Percentiles rank a stretch among this genome's conserved stretches.
Evolutionary conservation across 2,888 invertebrate species (phyloP).

Genomic region (Eristalis pertinax): DNA sequence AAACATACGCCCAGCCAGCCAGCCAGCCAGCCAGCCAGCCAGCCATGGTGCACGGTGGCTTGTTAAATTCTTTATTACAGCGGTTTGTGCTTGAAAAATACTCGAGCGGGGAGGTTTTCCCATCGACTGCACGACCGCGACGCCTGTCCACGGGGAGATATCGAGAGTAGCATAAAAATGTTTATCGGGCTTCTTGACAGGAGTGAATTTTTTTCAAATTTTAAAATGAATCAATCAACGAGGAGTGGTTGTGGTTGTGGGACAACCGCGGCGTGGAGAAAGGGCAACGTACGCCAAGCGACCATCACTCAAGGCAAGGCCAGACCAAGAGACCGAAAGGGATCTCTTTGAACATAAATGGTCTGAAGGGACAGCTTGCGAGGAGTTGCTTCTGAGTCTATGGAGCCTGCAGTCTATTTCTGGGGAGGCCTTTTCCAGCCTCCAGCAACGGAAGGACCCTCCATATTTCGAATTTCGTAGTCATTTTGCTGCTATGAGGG

Average conservation of each 20-base stretch:
- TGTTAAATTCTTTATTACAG: slow-evolving; percentile 72
- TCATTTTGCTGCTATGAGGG: too few species aligned
- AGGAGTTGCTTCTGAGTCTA: too few species aligned
- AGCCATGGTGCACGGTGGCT: slow-evolving; percentile 51
- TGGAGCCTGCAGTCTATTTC: too few species aligned
- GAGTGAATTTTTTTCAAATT: slow-evolving; percentile 50
- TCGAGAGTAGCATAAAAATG: slow-evolving; percentile 10
- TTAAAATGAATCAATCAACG: slow-evolving; percentile 51
- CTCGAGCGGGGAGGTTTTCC: slow-evolving; percentile 40
- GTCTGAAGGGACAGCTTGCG: too few species aligned
- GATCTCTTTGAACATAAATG: too few species aligned
- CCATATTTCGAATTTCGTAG: too few species aligned
- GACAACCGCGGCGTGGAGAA: neutral
- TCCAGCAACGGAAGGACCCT: too few species aligned
- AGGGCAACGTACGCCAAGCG: too few species aligned
- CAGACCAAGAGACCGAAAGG: too few species aligned
- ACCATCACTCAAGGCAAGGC: too few species aligned
- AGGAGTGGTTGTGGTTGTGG: neutral
- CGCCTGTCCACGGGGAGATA: slow-evolving; percentile 20
- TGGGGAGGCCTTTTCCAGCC: too few species aligned
- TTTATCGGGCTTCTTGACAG: neutral
- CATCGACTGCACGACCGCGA: slow-evolving; percentile 51
- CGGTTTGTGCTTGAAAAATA: slow-evolving; percentile 48
- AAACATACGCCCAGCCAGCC: slow-evolving; percentile 44
- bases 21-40: slow-evolving; percentile 24